phyloP scores from a whole-genome alignment of 2,113 vertebrate genomes.

The Herpetotheres cachinnans region DNA sequence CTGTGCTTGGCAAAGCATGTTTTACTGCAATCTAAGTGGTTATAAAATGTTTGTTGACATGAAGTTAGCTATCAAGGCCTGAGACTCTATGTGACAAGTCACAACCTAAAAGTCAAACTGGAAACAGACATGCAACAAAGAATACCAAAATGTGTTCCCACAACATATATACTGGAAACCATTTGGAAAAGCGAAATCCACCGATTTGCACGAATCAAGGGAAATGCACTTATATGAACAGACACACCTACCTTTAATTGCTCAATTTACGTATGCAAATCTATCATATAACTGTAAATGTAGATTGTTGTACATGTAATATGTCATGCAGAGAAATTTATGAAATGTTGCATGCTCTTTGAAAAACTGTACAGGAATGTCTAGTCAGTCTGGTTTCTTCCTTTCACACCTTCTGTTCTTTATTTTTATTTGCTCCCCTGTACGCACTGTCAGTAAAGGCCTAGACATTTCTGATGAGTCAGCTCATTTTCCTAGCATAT shows the following conservation, averaged over 20 bases:
- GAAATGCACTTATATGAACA: neutral
- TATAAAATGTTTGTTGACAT: neutral
- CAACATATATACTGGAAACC: neutral
- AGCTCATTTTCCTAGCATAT: neutral
- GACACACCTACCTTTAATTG: neutral
- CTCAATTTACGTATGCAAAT: neutral
- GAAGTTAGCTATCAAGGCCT: neutral
- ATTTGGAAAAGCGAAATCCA: neutral
- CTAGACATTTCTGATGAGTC: neutral
- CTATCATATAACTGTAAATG: neutral
- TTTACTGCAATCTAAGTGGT: neutral
- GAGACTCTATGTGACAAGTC: neutral
- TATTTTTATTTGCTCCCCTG: neutral
- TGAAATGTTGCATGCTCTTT: neutral
- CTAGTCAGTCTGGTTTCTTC: neutral
- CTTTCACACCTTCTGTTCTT: neutral
- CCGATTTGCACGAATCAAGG: neutral
- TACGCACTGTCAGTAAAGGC: neutral
- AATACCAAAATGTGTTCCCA: neutral
- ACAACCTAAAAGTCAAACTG: neutral
- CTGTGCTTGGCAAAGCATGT: neutral
- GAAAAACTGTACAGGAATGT: neutral
- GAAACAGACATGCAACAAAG: neutral
- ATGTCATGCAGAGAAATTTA: neutral
- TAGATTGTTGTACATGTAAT: neutral